A percentile compares a stretch with the other conserved stretches of the same genome.
phyloP scores from a whole-genome alignment of 2,797 vertebrate species.

The Lindbergichthys nudifrons region DNA sequence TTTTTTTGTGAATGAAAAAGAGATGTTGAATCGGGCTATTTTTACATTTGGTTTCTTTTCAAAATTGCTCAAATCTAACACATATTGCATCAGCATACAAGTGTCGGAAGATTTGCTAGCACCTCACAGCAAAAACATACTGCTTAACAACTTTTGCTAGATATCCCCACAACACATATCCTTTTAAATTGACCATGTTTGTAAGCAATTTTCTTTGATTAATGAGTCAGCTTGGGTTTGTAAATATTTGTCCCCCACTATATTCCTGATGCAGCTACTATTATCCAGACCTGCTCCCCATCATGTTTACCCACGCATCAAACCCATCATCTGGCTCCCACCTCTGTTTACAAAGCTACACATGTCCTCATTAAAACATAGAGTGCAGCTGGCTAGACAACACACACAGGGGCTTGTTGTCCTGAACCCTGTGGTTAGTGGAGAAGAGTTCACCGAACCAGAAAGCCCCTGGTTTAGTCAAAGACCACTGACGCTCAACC shows the following conservation, averaged over 20 bases:
- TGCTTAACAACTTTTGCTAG: not conserved
- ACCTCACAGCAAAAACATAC: slow-evolving; percentile 5
- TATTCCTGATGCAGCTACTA: slow-evolving; percentile 2
- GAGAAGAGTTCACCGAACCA: slow-evolving; percentile 58
- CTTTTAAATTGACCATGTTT: slow-evolving; percentile 9
- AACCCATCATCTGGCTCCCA: slow-evolving; percentile 55
- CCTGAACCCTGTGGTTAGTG: slow-evolving; percentile 49
- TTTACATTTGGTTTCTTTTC: not conserved
- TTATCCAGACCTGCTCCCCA: slow-evolving; percentile 36
- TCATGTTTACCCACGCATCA: slow-evolving; percentile 48
- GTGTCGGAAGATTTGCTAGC: slow-evolving; percentile 11
- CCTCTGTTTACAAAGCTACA: slow-evolving; percentile 66
- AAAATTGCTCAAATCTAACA: slow-evolving; percentile 25
- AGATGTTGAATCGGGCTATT: not conserved
- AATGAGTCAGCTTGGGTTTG: slow-evolving; percentile 27
- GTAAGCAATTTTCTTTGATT: slow-evolving; percentile 24
- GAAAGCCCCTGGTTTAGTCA: slow-evolving; percentile 23
- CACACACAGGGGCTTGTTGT: slow-evolving; percentile 52
- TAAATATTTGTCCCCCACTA: slow-evolving; percentile 58
- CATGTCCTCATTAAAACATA: slow-evolving; percentile 69
- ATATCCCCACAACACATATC: not conserved
- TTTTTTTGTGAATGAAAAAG: not conserved
- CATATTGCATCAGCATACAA: slow-evolving; percentile 20
- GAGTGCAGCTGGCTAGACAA: slow-evolving; percentile 58
- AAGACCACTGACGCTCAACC: slow-evolving; percentile 21